Evolutionary conservation across 2,797 vertebrate genomes (phyloP).

Genomic region (Manis crassicaudata): DNA sequence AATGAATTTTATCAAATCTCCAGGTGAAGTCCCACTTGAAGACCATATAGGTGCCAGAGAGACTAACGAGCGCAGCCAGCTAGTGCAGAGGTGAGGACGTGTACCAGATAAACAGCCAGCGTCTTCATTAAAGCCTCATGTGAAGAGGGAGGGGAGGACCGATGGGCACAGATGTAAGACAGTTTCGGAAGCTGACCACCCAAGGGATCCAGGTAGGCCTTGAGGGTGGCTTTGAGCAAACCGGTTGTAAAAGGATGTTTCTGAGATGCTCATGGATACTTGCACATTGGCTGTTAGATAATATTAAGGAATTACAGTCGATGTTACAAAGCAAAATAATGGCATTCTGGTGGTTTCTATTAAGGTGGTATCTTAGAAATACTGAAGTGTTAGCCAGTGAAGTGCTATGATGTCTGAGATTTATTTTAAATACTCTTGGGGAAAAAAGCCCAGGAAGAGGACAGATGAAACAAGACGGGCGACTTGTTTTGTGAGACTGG

Average conservation of each 20-base stretch:
- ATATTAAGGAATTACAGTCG: not conserved
- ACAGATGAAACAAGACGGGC: not conserved
- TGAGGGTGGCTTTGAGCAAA: not conserved
- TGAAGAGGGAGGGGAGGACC: too few relatives aligned
- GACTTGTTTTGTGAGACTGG: rapidly evolving
- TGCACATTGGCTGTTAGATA: not conserved
- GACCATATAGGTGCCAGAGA: not conserved
- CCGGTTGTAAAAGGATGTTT: not conserved
- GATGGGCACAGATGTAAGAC: too few relatives aligned
- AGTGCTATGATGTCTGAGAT: too few relatives aligned
- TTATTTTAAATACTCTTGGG: not conserved
- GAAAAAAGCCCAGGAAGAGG: not conserved
- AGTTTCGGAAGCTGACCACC: not conserved
- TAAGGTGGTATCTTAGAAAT: not conserved
- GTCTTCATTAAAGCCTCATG: rapidly evolving
- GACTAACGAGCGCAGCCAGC: not conserved
- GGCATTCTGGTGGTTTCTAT: not conserved
- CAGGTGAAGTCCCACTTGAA: not conserved
- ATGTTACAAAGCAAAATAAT: not conserved
- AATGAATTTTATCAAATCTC: not conserved
- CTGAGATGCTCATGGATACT: rapidly evolving
- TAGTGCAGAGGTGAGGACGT: not conserved
- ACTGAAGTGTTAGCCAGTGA: not conserved
- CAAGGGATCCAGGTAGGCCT: too few relatives aligned
- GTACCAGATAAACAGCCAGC: not conserved